Evolutionary conservation across 2,113 vertebrate species (phyloP).

Genomic region (Emberiza fucata): DNA sequence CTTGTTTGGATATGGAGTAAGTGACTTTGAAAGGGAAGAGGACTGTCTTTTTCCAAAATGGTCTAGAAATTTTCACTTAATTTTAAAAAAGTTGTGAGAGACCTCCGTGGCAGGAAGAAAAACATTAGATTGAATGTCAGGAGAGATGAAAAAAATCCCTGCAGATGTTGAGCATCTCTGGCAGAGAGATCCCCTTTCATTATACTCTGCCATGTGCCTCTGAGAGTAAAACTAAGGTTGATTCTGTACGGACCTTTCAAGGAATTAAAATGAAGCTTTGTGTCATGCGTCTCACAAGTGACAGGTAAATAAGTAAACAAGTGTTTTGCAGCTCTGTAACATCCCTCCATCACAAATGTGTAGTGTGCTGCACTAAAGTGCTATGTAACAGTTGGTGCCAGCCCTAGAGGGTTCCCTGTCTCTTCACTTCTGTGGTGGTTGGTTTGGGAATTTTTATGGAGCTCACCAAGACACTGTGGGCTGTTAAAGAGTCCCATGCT

Average conservation of each 20-base stretch:
- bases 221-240: not conserved
- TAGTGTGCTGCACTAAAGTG: not conserved
- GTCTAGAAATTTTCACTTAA: not conserved
- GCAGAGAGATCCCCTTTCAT: not conserved
- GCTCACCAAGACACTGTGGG: rapidly evolving
- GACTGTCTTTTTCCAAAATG: not conserved
- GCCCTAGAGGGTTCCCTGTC: not conserved
- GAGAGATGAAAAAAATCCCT: not conserved
- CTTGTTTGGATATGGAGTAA: not conserved
- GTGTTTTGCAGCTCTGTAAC: not conserved
- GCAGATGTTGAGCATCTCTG: not conserved
- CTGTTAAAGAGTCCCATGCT: not conserved
- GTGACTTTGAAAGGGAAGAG: not conserved
- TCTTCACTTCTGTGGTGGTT: not conserved
- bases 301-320: not conserved
- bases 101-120: not conserved
- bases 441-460: not conserved
- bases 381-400: not conserved
- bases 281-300: not conserved
- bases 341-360: not conserved
- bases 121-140: not conserved
- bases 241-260: not conserved
- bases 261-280: not conserved
- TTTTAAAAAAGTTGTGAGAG: not conserved
- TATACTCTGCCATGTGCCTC: not conserved